A percentile compares a stretch with the other conserved stretches of the same genome.
Conservation (phyloP, 2,113 vertebrate species). For the Centropus unirufus region DNA sequence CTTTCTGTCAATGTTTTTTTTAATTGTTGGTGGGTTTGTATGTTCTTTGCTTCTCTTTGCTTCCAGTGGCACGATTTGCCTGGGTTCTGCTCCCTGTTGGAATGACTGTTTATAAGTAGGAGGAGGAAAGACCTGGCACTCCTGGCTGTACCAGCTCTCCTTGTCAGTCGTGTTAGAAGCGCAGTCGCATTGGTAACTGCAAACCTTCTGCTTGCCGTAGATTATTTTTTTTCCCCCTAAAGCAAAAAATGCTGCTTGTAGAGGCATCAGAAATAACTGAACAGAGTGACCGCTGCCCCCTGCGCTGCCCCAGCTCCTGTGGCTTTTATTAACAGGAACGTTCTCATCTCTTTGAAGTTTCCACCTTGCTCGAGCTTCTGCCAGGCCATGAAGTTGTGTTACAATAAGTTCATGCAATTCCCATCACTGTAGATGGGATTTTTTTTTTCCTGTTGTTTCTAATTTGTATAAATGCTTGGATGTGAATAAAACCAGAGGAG, state of each 20-base stretch:
- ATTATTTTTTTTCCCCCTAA: neutral
- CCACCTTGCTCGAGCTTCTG: neutral
- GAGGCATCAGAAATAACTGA: neutral
- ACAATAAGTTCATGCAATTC: neutral
- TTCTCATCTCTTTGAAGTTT: neutral
- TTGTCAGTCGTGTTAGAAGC: neutral
- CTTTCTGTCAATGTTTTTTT: neutral
- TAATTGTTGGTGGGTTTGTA: neutral
- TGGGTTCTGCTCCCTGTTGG: neutral
- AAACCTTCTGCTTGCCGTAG: neutral
- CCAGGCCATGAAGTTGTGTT: neutral
- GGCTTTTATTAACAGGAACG: neutral
- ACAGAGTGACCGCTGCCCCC: neutral
- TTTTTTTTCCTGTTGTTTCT: neutral
- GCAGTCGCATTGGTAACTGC: neutral
- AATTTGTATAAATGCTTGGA: neutral
- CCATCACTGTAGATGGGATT: neutral
- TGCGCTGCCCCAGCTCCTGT: neutral
- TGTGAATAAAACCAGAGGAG: neutral
- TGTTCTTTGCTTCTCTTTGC: neutral
- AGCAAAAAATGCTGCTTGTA: neutral
- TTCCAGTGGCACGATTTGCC: neutral
- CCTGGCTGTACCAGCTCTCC: neutral
- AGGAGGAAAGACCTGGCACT: neutral
- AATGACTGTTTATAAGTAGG: neutral